Evolutionary conservation across 2,113 vertebrate genomes (phyloP).

Genomic region (Lates calcarifer): DNA sequence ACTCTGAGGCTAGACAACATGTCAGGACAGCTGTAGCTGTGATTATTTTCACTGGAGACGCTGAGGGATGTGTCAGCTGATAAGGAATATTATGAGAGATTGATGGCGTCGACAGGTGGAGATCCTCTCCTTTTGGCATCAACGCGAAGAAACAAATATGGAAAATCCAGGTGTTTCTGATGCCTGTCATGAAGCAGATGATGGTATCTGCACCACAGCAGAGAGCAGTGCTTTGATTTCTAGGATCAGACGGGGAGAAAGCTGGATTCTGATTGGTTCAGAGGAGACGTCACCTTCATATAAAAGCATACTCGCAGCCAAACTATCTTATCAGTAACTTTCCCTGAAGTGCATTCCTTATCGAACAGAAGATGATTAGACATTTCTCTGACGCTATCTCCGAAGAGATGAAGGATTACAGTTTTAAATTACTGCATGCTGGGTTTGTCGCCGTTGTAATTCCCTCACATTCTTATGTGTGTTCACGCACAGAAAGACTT

Average conservation of each 20-base stretch:
- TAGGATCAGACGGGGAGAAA: background rate
- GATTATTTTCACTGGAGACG: conserved; percentile 30
- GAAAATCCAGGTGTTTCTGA: background rate
- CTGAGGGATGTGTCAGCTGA: conserved; percentile 28
- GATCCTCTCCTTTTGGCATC: background rate
- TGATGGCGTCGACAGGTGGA: background rate
- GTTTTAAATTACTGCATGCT: conserved; percentile 2
- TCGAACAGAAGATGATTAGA: conserved; percentile 10
- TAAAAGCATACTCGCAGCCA: background rate
- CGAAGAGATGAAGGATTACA: conserved; percentile 30
- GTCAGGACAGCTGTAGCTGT: conserved; percentile 1
- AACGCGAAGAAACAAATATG: background rate
- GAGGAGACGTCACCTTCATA: background rate
- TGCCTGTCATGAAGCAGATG: background rate
- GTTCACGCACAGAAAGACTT: conserved; percentile 27
- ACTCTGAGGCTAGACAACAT: conserved; percentile 40
- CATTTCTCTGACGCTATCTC: conserved; percentile 31
- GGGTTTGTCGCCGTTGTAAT: conserved; percentile 32
- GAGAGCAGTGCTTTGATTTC: background rate
- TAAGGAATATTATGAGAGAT: conserved; percentile 19
- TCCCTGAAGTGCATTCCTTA: conserved; percentile 4
- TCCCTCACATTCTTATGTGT: conserved; percentile 3
- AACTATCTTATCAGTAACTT: background rate
- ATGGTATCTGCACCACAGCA: background rate
- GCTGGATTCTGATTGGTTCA: conserved; percentile 4